Evolutionary conservation across 1,140 invertebrate genomes (phyloP), one percentile per base, ranked within the genome.

Genomic region (Papilio xuthus): DNA sequence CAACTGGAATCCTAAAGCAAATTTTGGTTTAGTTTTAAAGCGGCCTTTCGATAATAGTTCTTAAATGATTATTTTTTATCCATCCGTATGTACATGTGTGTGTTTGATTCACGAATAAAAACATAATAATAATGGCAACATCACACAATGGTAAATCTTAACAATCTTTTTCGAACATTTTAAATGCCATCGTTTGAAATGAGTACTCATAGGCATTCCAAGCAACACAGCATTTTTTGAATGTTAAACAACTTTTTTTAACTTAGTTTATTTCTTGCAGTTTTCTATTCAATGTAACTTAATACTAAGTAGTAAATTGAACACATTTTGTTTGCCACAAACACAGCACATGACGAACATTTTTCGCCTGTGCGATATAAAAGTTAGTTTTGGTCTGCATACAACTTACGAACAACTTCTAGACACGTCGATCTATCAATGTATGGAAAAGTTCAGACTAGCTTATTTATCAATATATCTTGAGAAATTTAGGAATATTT

Each of bases 331-430:
- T 67, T 60, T 32, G 4, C 12, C 12, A 28, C 26, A 67, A 15
- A 67, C 26, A 50, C 13, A 50, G 13, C 26, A 32, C 3, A 28
- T 26, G 60, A 67, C 23, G 60, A 28, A 13, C 26, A 32, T 28
- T 28, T 28, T 32, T 60, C 56, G 60, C 13, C 28, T 13, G 26
- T 67, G 60, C 26, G 18, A 67, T 67, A 28, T 67, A 67, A 67
- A 67, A 67, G 60, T 67, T 67, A 47, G 44, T 47, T 53, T 26
- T 10, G 13, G 23, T 60, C 56, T 67, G 60, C 23, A 67, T 67
- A 67, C n/a, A 56, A 56, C 60, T 67, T 67, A 67, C 26, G 13
- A 67, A 18, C 26, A 67, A 67, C 23, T 53, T 53, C 8, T 9
- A 53, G 50, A 53, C 50, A 53, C 18, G 23, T 28, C 23, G 60